A percentile compares a stretch with the other conserved stretches of the same genome.
Evolutionary conservation across 2,888 invertebrate species (phyloP).

Genomic region (Orthosia gothica): DNA sequence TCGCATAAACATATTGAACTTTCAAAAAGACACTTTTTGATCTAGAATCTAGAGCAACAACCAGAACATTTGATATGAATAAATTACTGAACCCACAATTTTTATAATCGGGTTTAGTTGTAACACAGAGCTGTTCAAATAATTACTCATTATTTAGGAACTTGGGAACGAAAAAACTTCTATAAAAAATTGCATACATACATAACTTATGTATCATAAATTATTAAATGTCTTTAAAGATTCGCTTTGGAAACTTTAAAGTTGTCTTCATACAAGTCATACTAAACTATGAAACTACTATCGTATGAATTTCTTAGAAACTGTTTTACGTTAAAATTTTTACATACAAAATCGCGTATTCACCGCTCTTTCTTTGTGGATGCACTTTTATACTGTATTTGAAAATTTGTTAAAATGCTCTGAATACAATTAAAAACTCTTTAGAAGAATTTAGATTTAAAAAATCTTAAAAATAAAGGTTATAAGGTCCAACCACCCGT

Average conservation of each 20-base stretch:
- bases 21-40: slow-evolving; percentile 1
- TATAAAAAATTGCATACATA: slow-evolving; percentile 45
- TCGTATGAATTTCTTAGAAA: slow-evolving; percentile 44
- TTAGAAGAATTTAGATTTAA: background rate
- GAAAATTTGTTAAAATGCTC: slow-evolving; percentile 3
- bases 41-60: no score
- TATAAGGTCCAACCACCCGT: no score
- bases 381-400: slow-evolving; percentile 42
- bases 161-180: slow-evolving; percentile 33
- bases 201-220: slow-evolving; percentile 51
- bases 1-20: slow-evolving; percentile 8
- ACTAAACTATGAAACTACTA: slow-evolving; percentile 39
- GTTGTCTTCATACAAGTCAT: slow-evolving; percentile 32
- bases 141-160: background rate
- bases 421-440: background rate
- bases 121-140: background rate
- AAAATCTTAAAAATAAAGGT: background rate
- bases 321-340: slow-evolving; percentile 36
- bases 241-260: slow-evolving; percentile 36
- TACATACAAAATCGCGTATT: slow-evolving; percentile 50
- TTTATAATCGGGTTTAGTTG: background rate
- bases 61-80: slow-evolving; percentile 30
- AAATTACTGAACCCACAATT: background rate
- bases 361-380: slow-evolving; percentile 33
- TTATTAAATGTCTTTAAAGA: slow-evolving; percentile 18